phyloP scores from a whole-genome alignment of 2,113 vertebrate species.

The Cyprinodon brontotheroides region DNA sequence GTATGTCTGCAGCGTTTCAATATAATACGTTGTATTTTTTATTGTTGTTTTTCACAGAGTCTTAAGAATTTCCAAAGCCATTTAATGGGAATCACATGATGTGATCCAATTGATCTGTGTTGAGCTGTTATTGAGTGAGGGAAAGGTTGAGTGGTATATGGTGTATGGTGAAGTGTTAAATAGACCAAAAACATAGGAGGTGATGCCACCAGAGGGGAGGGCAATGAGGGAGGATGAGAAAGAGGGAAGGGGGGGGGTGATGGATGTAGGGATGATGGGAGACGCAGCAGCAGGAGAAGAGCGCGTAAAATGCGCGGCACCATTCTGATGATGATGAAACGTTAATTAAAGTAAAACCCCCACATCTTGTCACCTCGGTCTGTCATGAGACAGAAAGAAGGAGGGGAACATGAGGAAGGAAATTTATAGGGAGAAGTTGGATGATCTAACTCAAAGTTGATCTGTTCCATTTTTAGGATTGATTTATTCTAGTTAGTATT shows the following conservation, averaged over 20 bases:
- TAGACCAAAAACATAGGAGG: conserved; percentile 53
- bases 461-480: conserved; percentile 32
- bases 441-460: conserved; percentile 59
- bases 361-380: conserved; percentile 70
- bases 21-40: background rate
- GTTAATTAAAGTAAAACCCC: conserved; percentile 80
- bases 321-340: conserved; percentile 77
- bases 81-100: background rate
- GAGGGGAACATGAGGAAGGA: background rate
- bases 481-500: background rate
- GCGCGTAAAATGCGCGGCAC: conserved; percentile 42
- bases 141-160: conserved; percentile 45
- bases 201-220: conserved; percentile 34
- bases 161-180: conserved; percentile 47
- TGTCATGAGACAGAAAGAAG: conserved; percentile 62
- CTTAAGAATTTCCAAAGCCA: background rate
- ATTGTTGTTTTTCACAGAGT: background rate
- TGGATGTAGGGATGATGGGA: conserved; percentile 70
- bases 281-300: conserved; percentile 69
- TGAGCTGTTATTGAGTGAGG: conserved; percentile 30
- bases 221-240: background rate
- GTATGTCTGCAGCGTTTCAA: too few relatives aligned
- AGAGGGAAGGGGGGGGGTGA: conserved; percentile 37
- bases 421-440: conserved; percentile 57
- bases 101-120: background rate